Base-by-base conservation (phyloP, 2,113 vertebrate species). In the Thermophis baileyi region DNA sequence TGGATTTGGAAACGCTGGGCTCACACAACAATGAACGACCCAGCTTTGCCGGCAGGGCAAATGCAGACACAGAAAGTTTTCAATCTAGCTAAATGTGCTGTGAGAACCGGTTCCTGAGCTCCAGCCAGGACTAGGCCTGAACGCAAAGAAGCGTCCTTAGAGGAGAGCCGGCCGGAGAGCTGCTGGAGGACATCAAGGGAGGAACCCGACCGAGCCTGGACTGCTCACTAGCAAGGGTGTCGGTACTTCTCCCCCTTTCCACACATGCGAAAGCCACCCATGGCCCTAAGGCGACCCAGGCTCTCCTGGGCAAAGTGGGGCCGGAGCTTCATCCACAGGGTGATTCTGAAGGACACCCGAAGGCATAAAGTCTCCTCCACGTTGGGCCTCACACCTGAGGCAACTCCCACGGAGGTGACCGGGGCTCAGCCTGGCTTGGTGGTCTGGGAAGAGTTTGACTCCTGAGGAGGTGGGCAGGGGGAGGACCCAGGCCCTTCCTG, bases 121-220 rank as follows among this genome's bases (percentile, higher is more conserved):
- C 49, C 16, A 46, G 24, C 46, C 30, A 22, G 3, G 35, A 2
- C 22, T 2, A 40, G 27, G 4, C 27, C 60, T 14, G 30, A 69
- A n/a, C 1, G 30, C 60, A n/a, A 14, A n/a, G 11, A 30, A 3
- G 27, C 1, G 63, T 12, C 12, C 63, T 69, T n/a, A 30, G 3
- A 63, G 60, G 27, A 63, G 60, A 30, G 27, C 4, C 27, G 60
- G 60, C 27, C 27, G 4, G 63, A 60, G 57, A 3, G 57, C 57
- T 2, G 25, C 55, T 57, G 24, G 55, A n/a, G 60, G 60, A n/a
- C 11, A 1, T 69, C 27, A 14, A 69, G 30, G 27, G 25, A 30
- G 0, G 4, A n/a, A 30, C 27, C 60, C 10, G 6, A n/a, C 25
- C 0, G 30, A n/a, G 63, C 63, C 12, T 2, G 30, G 14, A 12